Base-by-base conservation (phyloP, 2,888 invertebrate species). In the Cryptocephalus moraei region DNA sequence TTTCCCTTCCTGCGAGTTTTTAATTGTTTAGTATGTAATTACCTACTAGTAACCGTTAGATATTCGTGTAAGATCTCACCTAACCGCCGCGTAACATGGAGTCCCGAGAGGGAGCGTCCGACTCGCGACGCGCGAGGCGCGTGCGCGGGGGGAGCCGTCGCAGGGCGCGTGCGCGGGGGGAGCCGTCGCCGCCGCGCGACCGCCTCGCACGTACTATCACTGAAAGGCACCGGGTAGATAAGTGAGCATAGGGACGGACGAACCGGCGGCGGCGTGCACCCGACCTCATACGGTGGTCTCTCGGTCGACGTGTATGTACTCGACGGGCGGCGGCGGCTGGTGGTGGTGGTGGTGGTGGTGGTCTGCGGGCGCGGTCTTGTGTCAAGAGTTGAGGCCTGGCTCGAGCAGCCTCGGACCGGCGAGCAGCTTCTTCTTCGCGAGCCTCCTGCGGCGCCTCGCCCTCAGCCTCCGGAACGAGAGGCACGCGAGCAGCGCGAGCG, bases 301-400 rank as follows among this genome's bases (percentile, higher is more conserved):
- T 71, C 90, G 84, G 76, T 91, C 91, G 76, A 91, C 87, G 74
- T 90, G 89, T 69, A 91, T 91, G 73, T 86, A 91, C 72, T 91
- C 91, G 79, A 91, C 90, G 78, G 87, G 84, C 75, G 87, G 84
- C 76, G 87, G 22, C 22, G 22, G 22, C 22, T 22, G 22, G 22
- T 22, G 22, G 6, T n/a, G 84, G 76, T 91, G 91, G 76, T 91
- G 87, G 74, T 90, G 89, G 69, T 91, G 91, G 73, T 86, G 91
- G 72, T 91, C 91, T 79, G 90, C 90, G 78, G 87, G 84, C 75
- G 87, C 84, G 76, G 87, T 84, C 73, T 86, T 86, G 65, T 89
- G 90, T 91, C 91, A 91, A 80, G 91, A 90, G 64, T 77, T 75
- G 36, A 78, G 75, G 57, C 77, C 78, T 52, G 79, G 77, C 64